phyloP scores from a whole-genome alignment of 2,797 vertebrate species.

The Nannoperca obscura region DNA sequence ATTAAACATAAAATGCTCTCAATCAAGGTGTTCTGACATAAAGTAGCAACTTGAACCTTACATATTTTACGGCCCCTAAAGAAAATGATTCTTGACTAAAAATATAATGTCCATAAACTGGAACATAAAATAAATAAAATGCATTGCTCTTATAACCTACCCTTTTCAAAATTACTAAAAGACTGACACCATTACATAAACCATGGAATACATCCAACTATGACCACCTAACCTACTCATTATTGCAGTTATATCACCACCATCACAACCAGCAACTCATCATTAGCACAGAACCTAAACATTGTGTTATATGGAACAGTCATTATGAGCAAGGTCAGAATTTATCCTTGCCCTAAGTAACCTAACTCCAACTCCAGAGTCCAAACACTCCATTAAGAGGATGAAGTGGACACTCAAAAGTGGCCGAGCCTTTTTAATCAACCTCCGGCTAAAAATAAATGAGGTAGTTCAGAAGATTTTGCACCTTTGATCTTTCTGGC shows the following conservation, averaged over 20 bases:
- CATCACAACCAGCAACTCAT: slow-evolving; percentile 6
- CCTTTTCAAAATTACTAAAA: neutral
- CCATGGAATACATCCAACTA: slow-evolving; percentile 3
- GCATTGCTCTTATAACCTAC: neutral
- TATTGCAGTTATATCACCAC: slow-evolving; percentile 9
- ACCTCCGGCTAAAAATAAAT: slow-evolving; percentile 12
- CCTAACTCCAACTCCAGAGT: slow-evolving; percentile 10
- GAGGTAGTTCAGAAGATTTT: slow-evolving; percentile 24
- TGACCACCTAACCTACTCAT: neutral
- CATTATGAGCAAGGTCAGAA: slow-evolving; percentile 15
- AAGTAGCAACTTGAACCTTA: slow-evolving; percentile 7
- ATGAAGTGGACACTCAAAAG: slow-evolving; percentile 32
- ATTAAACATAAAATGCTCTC: slow-evolving; percentile 32
- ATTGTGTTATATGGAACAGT: slow-evolving; percentile 25
- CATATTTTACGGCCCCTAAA: slow-evolving; percentile 26
- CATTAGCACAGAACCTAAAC: slow-evolving; percentile 20
- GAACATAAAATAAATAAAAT: slow-evolving; percentile 18
- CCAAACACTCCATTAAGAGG: slow-evolving; percentile 25
- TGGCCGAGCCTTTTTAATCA: slow-evolving; percentile 43
- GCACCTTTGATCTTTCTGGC: slow-evolving; percentile 20
- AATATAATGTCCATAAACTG: slow-evolving; percentile 16
- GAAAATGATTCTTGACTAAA: slow-evolving; percentile 16
- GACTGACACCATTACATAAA: slow-evolving; percentile 8
- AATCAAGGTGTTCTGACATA: slow-evolving; percentile 14
- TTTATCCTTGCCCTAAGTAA: neutral